Evolutionary conservation across 2,888 invertebrate genomes (phyloP), one percentile per base, ranked within the genome.

Genomic region (Stenurella melanura): DNA sequence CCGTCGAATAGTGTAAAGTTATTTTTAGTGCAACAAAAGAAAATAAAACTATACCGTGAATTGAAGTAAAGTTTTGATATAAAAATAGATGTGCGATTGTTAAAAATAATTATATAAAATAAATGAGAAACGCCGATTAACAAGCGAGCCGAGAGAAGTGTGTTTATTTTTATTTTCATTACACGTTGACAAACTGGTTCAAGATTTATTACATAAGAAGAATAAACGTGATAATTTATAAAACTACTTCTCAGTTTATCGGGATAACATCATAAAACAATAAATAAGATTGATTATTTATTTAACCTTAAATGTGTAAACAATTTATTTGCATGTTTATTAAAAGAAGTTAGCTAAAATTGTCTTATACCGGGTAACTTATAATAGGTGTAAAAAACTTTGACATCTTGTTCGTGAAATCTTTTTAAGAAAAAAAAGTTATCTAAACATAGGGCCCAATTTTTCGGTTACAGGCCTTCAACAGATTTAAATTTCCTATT

Each of bases 121-220:
- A 17, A 42, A 34, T 64, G 15, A 30, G 17, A 64, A 64, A 38
- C 18, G 18, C 38, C 42, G n/a, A 64, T 19, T 42, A 64, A 64
- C 64, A 64, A 38, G 38, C 34, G 17, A 50, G 50, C 12, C 15
- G 7, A 42, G 42, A 63, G 34, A 17, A n/a, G 63, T 64, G 42
- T 42, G 9, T 64, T 34, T 38, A 38, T 68, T 50, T 68, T 19
- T 68, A 68, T 56, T 68, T 54, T 68, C 42, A 68, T 11, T 38
- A 30, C 30, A 34, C 6, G 56, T 57, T 68, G 68, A 56, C 56
- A 68, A 68, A 68, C 54, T 56, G 30, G 68, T 68, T 26, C 68
- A 68, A 68, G 68, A 68, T 68, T 68, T 68, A 68, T 68, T 68
- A 57, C 68, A 26, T 68, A 68, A 68, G 56, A 64, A 64, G 42